These are phyloP conservation scores for Oryzias celebensis DNA, from an alignment of 2,113 vertebrate genomes.

Conservation along the genomic window DNA sequence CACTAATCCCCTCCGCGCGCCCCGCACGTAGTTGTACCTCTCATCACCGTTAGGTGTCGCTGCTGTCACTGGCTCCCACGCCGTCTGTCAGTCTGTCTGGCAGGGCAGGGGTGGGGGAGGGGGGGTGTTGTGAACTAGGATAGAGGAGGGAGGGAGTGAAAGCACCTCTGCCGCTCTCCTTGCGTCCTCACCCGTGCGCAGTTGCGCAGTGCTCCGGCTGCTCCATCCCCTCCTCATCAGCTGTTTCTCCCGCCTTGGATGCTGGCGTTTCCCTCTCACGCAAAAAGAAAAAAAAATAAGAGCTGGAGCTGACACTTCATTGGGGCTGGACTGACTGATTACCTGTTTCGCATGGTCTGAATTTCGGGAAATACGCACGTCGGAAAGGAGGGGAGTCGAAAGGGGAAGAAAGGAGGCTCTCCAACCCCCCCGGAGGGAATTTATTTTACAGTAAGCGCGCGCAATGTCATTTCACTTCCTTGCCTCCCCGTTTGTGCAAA, in stretches of 20 bases:
- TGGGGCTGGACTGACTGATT: conserved; percentile 51
- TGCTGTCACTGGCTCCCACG: conserved; percentile 49
- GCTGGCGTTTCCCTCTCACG: conserved; percentile 42
- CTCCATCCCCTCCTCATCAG: conserved; percentile 67
- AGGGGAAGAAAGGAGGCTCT: conserved; percentile 53
- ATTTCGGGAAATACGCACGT: conserved; percentile 53
- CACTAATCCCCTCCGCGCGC: conserved; percentile 8
- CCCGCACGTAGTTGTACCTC: conserved; percentile 15
- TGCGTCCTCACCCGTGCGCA: conserved; percentile 68
- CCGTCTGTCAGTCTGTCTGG: conserved; percentile 58
- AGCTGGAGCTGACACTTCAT: conserved; percentile 46
- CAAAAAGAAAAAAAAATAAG: background rate
- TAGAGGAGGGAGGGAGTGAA: conserved; percentile 33
- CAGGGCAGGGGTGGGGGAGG: conserved; percentile 40
- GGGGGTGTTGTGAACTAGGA: conserved; percentile 30
- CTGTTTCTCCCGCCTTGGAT: conserved; percentile 56
- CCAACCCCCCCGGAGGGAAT: conserved; percentile 60
- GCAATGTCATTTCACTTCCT: conserved; percentile 62
- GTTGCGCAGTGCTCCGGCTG: conserved; percentile 71
- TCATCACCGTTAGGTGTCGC: conserved; percentile 55
- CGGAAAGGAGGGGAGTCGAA: conserved; percentile 66
- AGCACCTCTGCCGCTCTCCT: conserved; percentile 48
- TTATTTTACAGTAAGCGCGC: conserved; percentile 73
- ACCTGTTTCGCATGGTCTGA: conserved; percentile 66
- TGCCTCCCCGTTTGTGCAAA: conserved; percentile 36